Evolutionary conservation across 2,797 vertebrate genomes (phyloP), one percentile per base, ranked within the genome.

Genomic region (Diplodus puntazzo): DNA sequence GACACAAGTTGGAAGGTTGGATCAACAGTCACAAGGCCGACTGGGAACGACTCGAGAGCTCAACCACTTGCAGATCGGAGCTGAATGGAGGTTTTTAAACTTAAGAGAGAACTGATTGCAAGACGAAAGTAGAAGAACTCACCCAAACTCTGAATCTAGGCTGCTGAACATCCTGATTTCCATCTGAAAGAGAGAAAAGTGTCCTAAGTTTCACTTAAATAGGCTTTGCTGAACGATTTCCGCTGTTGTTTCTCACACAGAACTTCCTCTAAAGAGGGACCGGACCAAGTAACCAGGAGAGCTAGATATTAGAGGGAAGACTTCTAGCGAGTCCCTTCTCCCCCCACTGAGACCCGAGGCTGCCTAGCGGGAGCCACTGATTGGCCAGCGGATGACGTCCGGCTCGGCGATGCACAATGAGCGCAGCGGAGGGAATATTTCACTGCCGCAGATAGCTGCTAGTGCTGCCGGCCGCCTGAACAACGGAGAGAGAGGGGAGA

Each of bases 371-470:
- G 92, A 92, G 88, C 89, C 88, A 75, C 76, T 89, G 88, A 93
- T 92, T 92, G 92, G 89, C 75, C 77, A 84, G 90, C 85, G 69
- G 78, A 94, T 95, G 95, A 96, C 94, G 93, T 95, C 89, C 82
- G 43, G 90, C 91, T 93, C 84, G 80, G 75, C 5, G 80, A 71
- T 80, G 88, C 91, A 95, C 94, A 95, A 95, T 94, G 94, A 94
- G 87, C 85, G 84, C 94, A 93, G 92, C 88, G 80, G 91, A 91
- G 92, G 92, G 94, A 88, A 94, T 95, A 92, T 96, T 95, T 95
- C 91, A 94, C 90, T 79, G 90, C 82, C 54, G 88, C 88, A 83
- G 92, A 88, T 93, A 90, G 90, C 89, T 87, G 88, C 86, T 92
- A 87, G 75, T 80, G 82, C 90, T 86, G 89, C 89, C 77, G 89